A percentile compares a stretch with the other conserved stretches of the same genome.
phyloP scores from a whole-genome alignment of 2,888 invertebrate species.

The Cosmia pyralina region DNA sequence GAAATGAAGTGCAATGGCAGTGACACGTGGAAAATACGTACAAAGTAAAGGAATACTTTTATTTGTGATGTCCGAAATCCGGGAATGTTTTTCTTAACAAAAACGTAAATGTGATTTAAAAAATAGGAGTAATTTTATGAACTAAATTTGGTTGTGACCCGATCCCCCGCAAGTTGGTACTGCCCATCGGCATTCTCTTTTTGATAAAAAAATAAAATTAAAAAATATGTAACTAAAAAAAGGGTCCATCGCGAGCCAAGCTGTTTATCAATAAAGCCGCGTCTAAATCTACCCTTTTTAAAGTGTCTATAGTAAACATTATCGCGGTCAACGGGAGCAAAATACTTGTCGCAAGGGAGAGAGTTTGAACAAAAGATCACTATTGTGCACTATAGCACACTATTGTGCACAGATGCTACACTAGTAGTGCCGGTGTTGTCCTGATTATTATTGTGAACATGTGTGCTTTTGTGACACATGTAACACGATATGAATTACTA shows the following conservation, averaged over 20 bases:
- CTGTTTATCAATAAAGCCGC: not conserved
- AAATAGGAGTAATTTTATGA: too few relatives aligned
- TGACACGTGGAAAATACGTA: too few relatives aligned
- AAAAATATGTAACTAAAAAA: not conserved
- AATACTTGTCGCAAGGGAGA: constrained; percentile 69
- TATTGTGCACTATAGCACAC: constrained; percentile 74
- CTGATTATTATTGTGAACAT: constrained; percentile 69
- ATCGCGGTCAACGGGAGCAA: constrained; percentile 64
- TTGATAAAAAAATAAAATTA: too few relatives aligned
- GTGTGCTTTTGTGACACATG: constrained; percentile 62
- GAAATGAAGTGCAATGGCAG: too few relatives aligned
- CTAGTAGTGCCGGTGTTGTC: constrained; percentile 67
- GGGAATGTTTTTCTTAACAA: too few relatives aligned
- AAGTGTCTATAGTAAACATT: constrained; percentile 30
- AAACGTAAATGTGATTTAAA: too few relatives aligned
- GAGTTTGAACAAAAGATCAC: constrained; percentile 63
- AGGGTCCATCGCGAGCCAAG: not conserved
- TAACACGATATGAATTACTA: constrained; percentile 56
- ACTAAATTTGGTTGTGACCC: too few relatives aligned
- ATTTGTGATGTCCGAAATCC: too few relatives aligned
- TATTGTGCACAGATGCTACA: constrained; percentile 82
- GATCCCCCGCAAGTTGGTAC: too few relatives aligned
- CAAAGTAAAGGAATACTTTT: too few relatives aligned
- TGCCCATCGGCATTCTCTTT: too few relatives aligned
- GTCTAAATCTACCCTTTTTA: constrained; percentile 29